Evolutionary conservation across 2,797 vertebrate species (phyloP), one percentile per base, ranked within the genome.

Genomic region (Pseudocheirus occidentalis): DNA sequence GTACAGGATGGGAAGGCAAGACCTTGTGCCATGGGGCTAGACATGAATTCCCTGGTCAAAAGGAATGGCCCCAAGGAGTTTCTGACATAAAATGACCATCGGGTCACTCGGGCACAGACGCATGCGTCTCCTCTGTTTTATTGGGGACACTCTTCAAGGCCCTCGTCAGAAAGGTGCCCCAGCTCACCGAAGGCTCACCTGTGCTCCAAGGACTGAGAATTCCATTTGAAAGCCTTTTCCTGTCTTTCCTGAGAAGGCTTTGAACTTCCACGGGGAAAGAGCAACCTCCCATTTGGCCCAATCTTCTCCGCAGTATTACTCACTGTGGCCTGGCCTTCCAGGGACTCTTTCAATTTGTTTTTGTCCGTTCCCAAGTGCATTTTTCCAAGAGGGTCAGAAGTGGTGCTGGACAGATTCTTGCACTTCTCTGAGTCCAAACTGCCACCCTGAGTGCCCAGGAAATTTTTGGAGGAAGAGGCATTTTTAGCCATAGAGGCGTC

Each of bases 101-200:
- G 21, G 40, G 40, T 46, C 40, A 27, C 40, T 50, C 10, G 40
- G 73, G 21, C 10, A 24, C 16, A 50, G 40, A 11, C 6, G 11
- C 7, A 11, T 24, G 40, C 1, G 2, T 46, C 40, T 87, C 40
- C 73, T 50, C 21, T 10, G 73, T 40, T 87, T 87, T 87, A 87
- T 27, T 81, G 21, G 40, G 66, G 73, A 81, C 27, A 81, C 2
- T 81, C 66, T 87, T 87, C 9, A 11, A 87, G 73, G 40, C 73
- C 34, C 73, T 87, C 40, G 3, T 46, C 46, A 87, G 73, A 50
- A 87, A 87, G 40, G 73, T 50, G 73, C 40, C 1, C 21, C 73
- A 87, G 73, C 40, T 93, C 28, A 10, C 1, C 3, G 21, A 13
- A 13, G 0, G 0, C 98, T 98, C 97, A 99, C 99, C 99, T 98